A percentile compares a stretch with the other conserved stretches of the same genome.
Conservation (phyloP, 1,140 invertebrate genomes). For the Brachionus angularis region DNA sequence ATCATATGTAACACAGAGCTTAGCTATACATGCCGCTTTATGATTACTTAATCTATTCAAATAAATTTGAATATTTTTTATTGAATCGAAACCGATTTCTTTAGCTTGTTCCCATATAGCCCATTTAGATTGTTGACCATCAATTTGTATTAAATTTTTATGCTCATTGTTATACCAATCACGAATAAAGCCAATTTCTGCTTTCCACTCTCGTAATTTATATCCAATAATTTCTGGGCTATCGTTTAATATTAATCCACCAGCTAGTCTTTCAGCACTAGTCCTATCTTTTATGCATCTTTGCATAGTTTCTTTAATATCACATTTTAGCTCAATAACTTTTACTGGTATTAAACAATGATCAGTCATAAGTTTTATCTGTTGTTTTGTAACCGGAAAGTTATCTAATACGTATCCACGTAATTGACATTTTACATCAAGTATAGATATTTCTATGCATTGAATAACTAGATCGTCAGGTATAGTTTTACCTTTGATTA, state of each 20-base stretch:
- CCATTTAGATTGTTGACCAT: conserved; percentile 55
- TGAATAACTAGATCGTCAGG: conserved; percentile 56
- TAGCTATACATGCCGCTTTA: conserved; percentile 53
- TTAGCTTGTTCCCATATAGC: conserved; percentile 51
- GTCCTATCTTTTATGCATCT: conserved; percentile 54
- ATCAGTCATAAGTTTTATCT: conserved; percentile 55
- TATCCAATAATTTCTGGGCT: conserved; percentile 54
- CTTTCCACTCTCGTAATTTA: conserved; percentile 51
- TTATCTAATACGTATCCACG: conserved; percentile 58
- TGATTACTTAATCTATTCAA: conserved; percentile 35
- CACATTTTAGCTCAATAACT: conserved; percentile 54
- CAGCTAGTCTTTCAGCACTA: conserved; percentile 48
- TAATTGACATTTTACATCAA: conserved; percentile 55
- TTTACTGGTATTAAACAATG: conserved; percentile 55
- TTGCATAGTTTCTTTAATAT: conserved; percentile 53
- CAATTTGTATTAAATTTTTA: conserved; percentile 51
- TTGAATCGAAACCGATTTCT: conserved; percentile 17
- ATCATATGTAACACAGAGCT: conserved; percentile 56
- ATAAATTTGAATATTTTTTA: conserved; percentile 28
- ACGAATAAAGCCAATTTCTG: conserved; percentile 48
- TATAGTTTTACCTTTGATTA: conserved; percentile 52
- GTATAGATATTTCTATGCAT: conserved; percentile 53
- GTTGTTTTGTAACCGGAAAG: conserved; percentile 53
- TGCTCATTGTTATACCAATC: conserved; percentile 56
- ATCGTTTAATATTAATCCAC: conserved; percentile 47